Evolutionary conservation across 2,888 invertebrate species (phyloP).

Genomic region (Cheilosia scutellata): DNA sequence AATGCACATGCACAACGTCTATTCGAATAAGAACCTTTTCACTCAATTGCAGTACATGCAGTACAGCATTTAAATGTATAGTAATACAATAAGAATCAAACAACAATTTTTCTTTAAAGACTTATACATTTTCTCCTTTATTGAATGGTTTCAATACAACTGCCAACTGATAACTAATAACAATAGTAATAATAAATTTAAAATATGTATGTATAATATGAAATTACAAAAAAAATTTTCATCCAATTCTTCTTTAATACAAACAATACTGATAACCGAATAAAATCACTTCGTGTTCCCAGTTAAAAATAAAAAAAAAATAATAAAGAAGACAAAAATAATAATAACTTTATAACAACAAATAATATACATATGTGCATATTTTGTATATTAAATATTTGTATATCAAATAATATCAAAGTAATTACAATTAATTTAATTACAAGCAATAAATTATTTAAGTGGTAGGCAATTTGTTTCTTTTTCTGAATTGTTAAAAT

Average conservation of each 20-base stretch:
- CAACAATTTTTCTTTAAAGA: constrained; percentile 14
- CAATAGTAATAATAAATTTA: constrained; percentile 51
- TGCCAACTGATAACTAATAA: constrained; percentile 70
- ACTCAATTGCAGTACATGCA: too few species aligned
- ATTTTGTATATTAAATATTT: constrained; percentile 50
- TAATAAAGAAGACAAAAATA: constrained; percentile 5
- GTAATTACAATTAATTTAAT: constrained; percentile 61
- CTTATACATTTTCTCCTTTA: constrained; percentile 70
- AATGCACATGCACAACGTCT: too few species aligned
- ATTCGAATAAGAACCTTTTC: too few species aligned
- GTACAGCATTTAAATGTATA: too few species aligned
- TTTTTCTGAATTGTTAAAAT: constrained; percentile 6
- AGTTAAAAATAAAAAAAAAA: constrained; percentile 26
- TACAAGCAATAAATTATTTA: constrained; percentile 73
- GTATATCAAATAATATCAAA: constrained; percentile 72
- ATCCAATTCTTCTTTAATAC: constrained; percentile 53
- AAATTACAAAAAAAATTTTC: constrained; percentile 37
- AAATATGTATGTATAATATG: constrained; percentile 29
- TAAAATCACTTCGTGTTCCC: constrained; percentile 36
- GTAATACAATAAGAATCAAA: background rate
- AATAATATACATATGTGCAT: constrained; percentile 38
- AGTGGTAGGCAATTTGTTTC: constrained; percentile 55
- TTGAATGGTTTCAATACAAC: constrained; percentile 68
- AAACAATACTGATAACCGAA: constrained; percentile 43
- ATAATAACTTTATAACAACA: constrained; percentile 30